A percentile compares a stretch with the other conserved stretches of the same genome.
These are phyloP conservation scores for Lochmaea crataegi DNA, from an alignment of 2,888 invertebrate genomes.

Conservation along the genomic window DNA sequence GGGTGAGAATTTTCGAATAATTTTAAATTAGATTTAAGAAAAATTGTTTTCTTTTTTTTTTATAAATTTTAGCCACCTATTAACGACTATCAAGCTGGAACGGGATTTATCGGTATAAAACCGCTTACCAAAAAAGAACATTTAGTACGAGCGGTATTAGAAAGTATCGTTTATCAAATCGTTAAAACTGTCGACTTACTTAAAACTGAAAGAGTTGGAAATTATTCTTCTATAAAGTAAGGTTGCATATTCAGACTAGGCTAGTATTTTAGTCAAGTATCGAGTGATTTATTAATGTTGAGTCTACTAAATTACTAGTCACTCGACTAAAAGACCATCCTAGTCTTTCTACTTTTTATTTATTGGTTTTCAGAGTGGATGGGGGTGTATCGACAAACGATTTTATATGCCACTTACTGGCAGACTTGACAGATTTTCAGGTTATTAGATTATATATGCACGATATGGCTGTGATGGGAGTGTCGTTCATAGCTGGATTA, in stretches of 20 bases:
- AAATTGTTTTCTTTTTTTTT: background rate
- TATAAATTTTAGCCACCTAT: slow-evolving; percentile 83
- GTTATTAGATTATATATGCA: slow-evolving; percentile 80
- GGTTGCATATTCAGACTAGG: background rate
- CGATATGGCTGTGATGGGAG: slow-evolving; percentile 89
- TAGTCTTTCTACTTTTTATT: background rate
- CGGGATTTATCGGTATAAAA: slow-evolving; percentile 83
- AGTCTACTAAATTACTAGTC: background rate
- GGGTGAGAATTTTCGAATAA: slow-evolving; percentile 68
- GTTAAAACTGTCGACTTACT: slow-evolving; percentile 81
- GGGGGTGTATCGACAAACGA: slow-evolving; percentile 97
- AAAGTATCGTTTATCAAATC: slow-evolving; percentile 86
- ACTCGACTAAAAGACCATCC: no score
- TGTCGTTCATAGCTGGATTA: slow-evolving; percentile 87
- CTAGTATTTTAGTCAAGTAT: no score
- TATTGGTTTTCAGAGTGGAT: slow-evolving; percentile 76
- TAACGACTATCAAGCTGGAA: slow-evolving; percentile 85
- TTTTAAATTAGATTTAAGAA: slow-evolving; percentile 10
- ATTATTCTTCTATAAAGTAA: slow-evolving; percentile 73
- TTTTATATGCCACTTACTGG: slow-evolving; percentile 88
- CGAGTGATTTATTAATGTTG: no score
- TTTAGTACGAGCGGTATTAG: slow-evolving; percentile 84
- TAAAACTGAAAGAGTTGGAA: slow-evolving; percentile 72
- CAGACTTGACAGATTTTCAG: slow-evolving; percentile 80
- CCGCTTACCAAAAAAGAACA: slow-evolving; percentile 82